These are phyloP conservation scores for Gallinago media DNA, from an alignment of 2,113 vertebrate genomes.

Conservation along the genomic window DNA sequence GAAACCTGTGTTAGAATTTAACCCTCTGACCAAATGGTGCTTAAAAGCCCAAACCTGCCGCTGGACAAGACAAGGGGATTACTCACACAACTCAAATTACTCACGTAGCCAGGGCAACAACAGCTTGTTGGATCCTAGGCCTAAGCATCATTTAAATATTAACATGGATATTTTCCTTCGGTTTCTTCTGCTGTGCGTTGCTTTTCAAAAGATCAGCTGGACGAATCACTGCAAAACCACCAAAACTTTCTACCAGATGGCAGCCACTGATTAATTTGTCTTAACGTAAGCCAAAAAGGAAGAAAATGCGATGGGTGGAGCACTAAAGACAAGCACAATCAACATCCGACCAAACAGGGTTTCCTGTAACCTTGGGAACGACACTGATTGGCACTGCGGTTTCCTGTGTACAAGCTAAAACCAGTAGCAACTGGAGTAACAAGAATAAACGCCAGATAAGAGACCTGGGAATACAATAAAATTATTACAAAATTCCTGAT, in stretches of 20 bases:
- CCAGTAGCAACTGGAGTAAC: slow-evolving; percentile 79
- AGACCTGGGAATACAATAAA: slow-evolving; percentile 64
- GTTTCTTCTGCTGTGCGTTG: not conserved
- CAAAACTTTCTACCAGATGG: slow-evolving; percentile 84
- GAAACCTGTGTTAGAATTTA: not conserved
- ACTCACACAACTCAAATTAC: not conserved
- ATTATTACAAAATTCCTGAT: slow-evolving; percentile 12
- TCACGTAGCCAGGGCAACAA: not conserved
- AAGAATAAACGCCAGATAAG: slow-evolving; percentile 81
- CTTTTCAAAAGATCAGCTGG: slow-evolving; percentile 50
- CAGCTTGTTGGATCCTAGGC: not conserved
- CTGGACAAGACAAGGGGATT: not conserved
- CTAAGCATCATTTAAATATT: slow-evolving; percentile 7
- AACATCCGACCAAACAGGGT: slow-evolving; percentile 80
- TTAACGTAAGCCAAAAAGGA: slow-evolving; percentile 86
- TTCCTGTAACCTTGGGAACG: slow-evolving; percentile 89
- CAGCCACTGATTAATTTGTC: slow-evolving; percentile 79
- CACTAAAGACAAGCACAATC: slow-evolving; percentile 77
- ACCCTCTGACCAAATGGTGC: not conserved
- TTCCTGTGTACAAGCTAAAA: slow-evolving; percentile 85
- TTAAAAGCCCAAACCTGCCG: not conserved
- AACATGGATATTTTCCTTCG: not conserved
- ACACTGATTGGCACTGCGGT: slow-evolving; percentile 78
- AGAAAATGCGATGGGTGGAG: slow-evolving; percentile 81
- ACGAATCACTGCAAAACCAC: slow-evolving; percentile 70